Conservation (phyloP, 2,888 invertebrate species). For the Nomada fucata region DNA sequence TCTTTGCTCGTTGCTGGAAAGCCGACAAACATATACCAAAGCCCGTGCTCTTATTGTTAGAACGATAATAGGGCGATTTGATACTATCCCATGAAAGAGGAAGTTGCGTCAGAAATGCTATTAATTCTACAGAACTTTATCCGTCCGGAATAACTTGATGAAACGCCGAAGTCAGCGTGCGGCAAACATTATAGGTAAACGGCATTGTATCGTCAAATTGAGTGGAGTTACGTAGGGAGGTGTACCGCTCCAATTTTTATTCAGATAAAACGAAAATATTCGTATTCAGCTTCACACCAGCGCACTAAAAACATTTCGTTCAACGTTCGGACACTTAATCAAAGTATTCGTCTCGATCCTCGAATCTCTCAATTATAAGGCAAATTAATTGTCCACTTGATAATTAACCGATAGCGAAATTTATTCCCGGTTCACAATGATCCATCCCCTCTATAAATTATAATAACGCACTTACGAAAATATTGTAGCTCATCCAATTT, state of each 20-base stretch:
- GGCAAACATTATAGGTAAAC: background rate
- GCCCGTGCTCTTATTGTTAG: background rate
- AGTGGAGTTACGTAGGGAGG: background rate
- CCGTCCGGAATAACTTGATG: conserved; percentile 9
- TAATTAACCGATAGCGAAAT: too few relatives aligned
- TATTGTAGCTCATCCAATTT: conserved; percentile 3
- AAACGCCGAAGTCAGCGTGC: background rate
- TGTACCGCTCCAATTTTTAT: background rate
- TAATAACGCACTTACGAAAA: background rate
- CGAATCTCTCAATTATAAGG: too few relatives aligned
- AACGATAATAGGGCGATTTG: conserved; percentile 20
- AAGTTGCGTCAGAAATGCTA: conserved; percentile 36
- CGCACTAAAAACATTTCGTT: too few relatives aligned
- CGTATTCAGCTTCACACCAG: background rate
- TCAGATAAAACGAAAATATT: background rate
- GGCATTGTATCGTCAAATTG: background rate
- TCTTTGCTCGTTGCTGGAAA: too few relatives aligned
- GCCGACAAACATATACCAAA: background rate
- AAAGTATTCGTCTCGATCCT: too few relatives aligned
- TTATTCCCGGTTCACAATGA: too few relatives aligned
- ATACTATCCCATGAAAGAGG: conserved; percentile 1
- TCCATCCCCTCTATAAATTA: too few relatives aligned
- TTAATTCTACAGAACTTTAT: conserved; percentile 24
- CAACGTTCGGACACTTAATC: too few relatives aligned
- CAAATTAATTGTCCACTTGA: too few relatives aligned